Evolutionary conservation across 2,797 vertebrate species (phyloP).

Genomic region (Potorous gilbertii): DNA sequence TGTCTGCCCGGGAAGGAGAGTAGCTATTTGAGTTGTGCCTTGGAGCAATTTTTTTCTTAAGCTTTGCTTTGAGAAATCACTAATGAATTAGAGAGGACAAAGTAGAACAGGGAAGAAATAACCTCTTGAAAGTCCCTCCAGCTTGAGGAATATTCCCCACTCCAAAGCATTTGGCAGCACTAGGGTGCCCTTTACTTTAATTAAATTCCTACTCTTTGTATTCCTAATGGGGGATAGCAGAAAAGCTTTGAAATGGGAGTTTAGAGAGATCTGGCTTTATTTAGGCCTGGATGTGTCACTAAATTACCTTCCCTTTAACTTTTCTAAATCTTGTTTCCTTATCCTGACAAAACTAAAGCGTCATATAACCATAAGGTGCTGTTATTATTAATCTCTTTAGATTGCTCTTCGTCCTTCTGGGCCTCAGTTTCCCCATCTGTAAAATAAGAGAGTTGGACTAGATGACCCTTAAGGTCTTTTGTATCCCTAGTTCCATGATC

Average conservation of each 20-base stretch:
- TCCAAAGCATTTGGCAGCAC: constrained; percentile 26
- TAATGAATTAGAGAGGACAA: constrained; percentile 45
- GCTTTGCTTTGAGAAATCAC: constrained; percentile 12
- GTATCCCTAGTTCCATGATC: neutral
- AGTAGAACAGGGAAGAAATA: constrained; percentile 19
- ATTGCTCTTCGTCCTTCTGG: constrained; percentile 17
- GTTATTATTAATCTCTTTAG: neutral
- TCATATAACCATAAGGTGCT: neutral
- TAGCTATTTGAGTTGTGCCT: neutral
- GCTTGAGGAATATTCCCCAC: neutral
- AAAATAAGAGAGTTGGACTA: neutral
- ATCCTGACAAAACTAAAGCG: neutral
- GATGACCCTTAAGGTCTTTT: neutral
- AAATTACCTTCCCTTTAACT: neutral
- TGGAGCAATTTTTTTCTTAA: constrained; percentile 5
- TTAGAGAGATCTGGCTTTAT: neutral
- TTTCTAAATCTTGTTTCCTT: neutral
- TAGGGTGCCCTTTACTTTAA: neutral
- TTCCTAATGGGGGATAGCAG: neutral
- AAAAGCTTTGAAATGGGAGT: constrained; percentile 27
- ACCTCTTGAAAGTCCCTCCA: constrained; percentile 19
- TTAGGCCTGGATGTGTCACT: neutral
- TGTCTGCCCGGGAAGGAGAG: constrained; percentile 27
- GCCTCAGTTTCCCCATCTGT: neutral
- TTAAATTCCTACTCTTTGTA: neutral